phyloP scores from a whole-genome alignment of 1,140 invertebrate genomes.

The Wiebesia pumilae region DNA sequence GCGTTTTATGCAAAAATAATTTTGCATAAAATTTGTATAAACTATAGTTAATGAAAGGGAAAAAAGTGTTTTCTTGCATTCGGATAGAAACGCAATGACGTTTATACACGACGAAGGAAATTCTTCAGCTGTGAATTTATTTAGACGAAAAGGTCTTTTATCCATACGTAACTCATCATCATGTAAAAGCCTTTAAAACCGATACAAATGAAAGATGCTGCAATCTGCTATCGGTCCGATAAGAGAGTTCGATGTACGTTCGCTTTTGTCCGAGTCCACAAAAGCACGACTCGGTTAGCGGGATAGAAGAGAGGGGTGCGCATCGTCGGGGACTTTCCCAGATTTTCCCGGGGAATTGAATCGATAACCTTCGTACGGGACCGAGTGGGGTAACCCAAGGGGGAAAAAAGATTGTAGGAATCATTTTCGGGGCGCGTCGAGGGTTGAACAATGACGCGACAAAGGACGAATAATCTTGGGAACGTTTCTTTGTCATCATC shows the following conservation, averaged over 20 bases:
- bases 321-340: conserved; percentile 36
- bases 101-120: neutral
- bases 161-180: neutral
- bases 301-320: neutral
- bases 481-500: conserved; percentile 2
- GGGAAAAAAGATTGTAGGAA: neutral
- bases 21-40: no score
- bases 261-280: neutral
- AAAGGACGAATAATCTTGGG: neutral
- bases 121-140: neutral
- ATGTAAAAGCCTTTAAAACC: neutral
- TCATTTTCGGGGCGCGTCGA: neutral
- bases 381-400: neutral
- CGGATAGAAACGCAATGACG: neutral
- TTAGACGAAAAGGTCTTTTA: neutral
- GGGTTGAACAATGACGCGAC: neutral
- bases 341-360: conserved; percentile 48
- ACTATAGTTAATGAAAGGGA: no score
- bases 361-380: conserved; percentile 31
- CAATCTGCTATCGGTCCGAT: neutral
- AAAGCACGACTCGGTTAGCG: neutral
- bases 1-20: no score
- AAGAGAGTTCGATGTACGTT: neutral
- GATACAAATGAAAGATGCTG: neutral
- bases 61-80: no score